Base-by-base conservation (phyloP, 1,140 invertebrate species). In the Drosophila nigrodunni region DNA sequence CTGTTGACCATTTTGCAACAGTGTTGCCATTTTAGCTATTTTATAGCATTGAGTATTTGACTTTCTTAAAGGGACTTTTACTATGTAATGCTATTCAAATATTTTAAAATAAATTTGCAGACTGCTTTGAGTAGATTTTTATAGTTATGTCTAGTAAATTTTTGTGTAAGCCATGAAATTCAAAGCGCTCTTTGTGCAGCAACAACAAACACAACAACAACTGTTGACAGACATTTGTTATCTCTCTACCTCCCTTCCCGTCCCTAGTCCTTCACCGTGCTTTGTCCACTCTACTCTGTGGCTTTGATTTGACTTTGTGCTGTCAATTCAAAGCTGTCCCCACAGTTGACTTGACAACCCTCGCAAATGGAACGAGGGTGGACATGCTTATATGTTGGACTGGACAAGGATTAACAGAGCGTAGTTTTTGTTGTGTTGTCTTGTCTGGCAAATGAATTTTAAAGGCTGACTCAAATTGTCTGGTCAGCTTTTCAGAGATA, bases 231-330 rank as follows among this genome's bases (percentile, higher is more conserved):
- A 35, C 79, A 43, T 74, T 87, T 79, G 76, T 72, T 30, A 30
- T 67, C 43, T 66, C 41, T 50, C 52, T 43, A 2, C 25, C 49
- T 41, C 10, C 10, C 39, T n/a, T 11, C 9, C 39, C 11, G 8
- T 41, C 9, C 11, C 3, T 41, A 3, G 18, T 41, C 39, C 11
- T 41, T 41, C 7, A 39, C 2, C 30, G 10, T 44, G 41, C 41
- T 11, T 6, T 44, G 5, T 44, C 3, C 60, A 39, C 59, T 62
- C 66, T 62, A 59, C 46, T 41, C 59, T 78, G 70, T 81, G 78
- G 80, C 85, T 74, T 77, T 88, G 83, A 83, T 74, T 82, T 80
- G 80, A 83, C 83, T 88, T 87, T 77, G 59, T 74, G 62, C 73
- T 77, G 83, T 74, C 76, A 78, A 77, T 86, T 79, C 52, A 52